Evolutionary conservation across 2,888 invertebrate genomes (phyloP).

Genomic region (Troides helena): DNA sequence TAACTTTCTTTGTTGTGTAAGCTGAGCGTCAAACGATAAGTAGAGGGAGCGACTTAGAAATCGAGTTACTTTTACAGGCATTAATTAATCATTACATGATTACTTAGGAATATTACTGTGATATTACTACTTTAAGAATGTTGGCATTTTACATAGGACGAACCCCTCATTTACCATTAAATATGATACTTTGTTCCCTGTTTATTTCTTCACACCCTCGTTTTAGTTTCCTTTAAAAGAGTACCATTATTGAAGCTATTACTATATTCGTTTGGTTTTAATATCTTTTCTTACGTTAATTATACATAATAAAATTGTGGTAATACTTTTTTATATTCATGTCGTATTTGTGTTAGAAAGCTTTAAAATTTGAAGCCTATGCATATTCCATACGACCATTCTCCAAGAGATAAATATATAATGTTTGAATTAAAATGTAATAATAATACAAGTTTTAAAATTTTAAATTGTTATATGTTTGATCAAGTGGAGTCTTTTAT

Average conservation of each 20-base stretch:
- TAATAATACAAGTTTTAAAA: neutral
- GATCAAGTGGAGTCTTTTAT: slow-evolving; percentile 46
- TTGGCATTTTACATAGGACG: slow-evolving; percentile 10
- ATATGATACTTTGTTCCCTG: slow-evolving; percentile 65
- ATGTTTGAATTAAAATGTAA: neutral
- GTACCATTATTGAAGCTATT: slow-evolving; percentile 36
- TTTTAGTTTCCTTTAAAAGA: slow-evolving; percentile 61
- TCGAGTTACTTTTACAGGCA: slow-evolving; percentile 67
- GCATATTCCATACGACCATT: too few species aligned
- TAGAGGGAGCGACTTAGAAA: slow-evolving; percentile 75
- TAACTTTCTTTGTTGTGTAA: slow-evolving; percentile 80
- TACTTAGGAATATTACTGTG: slow-evolving; percentile 30
- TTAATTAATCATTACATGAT: slow-evolving; percentile 43
- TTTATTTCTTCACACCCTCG: slow-evolving; percentile 66
- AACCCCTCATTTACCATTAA: slow-evolving; percentile 49
- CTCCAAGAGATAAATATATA: too few species aligned
- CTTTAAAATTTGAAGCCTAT: too few species aligned
- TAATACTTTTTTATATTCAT: too few species aligned
- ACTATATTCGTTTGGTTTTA: slow-evolving; percentile 16
- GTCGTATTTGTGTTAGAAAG: too few species aligned
- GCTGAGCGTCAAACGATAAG: slow-evolving; percentile 67
- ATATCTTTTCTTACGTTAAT: slow-evolving; percentile 3
- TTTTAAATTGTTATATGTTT: slow-evolving; percentile 25
- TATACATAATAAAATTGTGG: too few species aligned
- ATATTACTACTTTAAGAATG: neutral